Evolutionary conservation across 2,113 vertebrate genomes (phyloP).

Genomic region (Lynx canadensis): DNA sequence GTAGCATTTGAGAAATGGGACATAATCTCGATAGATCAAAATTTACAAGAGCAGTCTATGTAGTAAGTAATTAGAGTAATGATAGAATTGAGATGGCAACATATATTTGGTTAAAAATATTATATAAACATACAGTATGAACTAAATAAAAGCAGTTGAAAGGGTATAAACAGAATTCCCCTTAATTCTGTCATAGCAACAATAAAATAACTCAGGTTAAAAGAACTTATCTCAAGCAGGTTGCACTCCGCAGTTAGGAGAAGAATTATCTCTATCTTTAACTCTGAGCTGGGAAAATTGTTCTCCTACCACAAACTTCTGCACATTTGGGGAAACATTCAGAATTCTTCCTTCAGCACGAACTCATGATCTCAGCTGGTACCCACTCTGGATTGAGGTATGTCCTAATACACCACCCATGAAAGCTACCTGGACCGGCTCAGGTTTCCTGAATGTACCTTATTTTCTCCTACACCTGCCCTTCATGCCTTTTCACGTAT

Average conservation of each 20-base stretch:
- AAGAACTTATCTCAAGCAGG: neutral
- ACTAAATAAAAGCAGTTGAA: neutral
- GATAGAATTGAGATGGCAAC: neutral
- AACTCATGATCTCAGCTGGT: too few species aligned
- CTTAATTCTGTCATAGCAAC: neutral
- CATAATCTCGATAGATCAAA: neutral
- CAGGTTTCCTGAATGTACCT: neutral
- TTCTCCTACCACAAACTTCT: neutral
- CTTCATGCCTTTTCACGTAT: neutral
- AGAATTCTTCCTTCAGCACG: neutral
- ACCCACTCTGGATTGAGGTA: fast-evolving
- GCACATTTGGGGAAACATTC: neutral
- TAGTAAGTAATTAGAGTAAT: neutral
- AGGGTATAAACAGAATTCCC: neutral
- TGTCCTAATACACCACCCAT: fast-evolving
- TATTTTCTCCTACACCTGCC: neutral
- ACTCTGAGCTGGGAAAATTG: neutral
- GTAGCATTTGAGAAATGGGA: neutral
- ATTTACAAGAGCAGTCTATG: neutral
- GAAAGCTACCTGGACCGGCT: neutral
- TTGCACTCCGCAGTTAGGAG: neutral
- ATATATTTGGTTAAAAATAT: neutral
- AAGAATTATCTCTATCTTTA: neutral
- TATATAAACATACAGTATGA: neutral
- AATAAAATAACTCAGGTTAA: neutral